Evolutionary conservation across 2,888 invertebrate species (phyloP).

Genomic region (Sinhomidia bicolor): DNA sequence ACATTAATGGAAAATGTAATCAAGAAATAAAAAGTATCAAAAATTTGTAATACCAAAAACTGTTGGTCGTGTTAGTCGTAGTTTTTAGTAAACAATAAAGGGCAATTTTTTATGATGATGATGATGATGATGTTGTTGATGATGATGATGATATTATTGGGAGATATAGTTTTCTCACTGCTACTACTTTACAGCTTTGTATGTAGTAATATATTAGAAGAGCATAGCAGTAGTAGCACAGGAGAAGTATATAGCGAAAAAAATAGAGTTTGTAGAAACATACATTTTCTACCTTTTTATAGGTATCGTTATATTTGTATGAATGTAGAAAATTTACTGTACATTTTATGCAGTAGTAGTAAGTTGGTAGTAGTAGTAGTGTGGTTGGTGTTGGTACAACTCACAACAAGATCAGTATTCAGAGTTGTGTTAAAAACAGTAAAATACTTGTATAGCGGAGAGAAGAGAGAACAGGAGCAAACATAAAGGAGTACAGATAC

Average conservation of each 20-base stretch:
- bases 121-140: conserved; percentile 63
- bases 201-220: background rate
- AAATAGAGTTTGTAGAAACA: background rate
- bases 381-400: too few species aligned
- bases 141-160: conserved; percentile 49
- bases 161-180: conserved; percentile 54
- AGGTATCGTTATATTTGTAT: background rate
- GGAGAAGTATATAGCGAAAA: conserved; percentile 18
- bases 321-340: conserved; percentile 7
- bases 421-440: background rate
- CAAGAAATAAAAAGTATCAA: conserved; percentile 64
- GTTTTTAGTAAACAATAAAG: conserved; percentile 74
- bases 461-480: too few species aligned
- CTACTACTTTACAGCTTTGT: background rate
- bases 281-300: background rate
- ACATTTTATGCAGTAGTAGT: conserved; percentile 33
- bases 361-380: background rate
- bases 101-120: conserved; percentile 65
- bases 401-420: too few species aligned
- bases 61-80: conserved; percentile 72
- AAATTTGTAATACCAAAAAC: conserved; percentile 70
- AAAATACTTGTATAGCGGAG: too few species aligned
- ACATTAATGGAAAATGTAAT: conserved; percentile 60
- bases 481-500: too few species aligned
- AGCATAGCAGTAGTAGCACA: background rate